Base-by-base conservation (phyloP, 2,113 vertebrate genomes). In the Hystrix brachyura region DNA sequence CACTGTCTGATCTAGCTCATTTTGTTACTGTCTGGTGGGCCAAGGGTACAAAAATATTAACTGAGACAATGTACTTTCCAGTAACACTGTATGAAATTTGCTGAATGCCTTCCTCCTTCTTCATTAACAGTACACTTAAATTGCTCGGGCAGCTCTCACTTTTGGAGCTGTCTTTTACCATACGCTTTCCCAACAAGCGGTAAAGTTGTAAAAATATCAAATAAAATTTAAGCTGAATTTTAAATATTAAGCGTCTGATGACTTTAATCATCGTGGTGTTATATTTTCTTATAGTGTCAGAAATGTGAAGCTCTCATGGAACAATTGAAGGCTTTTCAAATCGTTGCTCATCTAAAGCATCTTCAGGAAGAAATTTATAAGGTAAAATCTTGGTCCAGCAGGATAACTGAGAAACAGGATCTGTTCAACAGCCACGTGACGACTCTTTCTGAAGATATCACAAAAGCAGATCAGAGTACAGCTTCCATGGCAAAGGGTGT, bases 231-330 rank as follows among this genome's bases (percentile, higher is more conserved):
- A 90, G 27, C 67, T 92, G 7, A 96, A 95, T 65, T 95, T 97
- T 92, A 88, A 94, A 84, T 94, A 51, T 88, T 82, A 72, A 69
- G 4, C 57, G 91, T 92, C 91, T 71, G 32, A 83, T 93, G 48
- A 87, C 34, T 94, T 85, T 98, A 97, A 96, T 97, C 83, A 80
- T 94, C 97, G 96, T 96, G 97, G 25, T 95, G 53, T 97, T 98
- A 23, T 98, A 91, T 97, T 97, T 97, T 97, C 90, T 97, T 98
- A 94, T 96, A 99, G 99, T 99, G 99, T 97, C 98, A 99, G 97
- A 98, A 99, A 71, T 97, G 98, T 92, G 98, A 98, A 97, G 98
- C 95, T 74, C 79, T 99, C 90, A 79, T 99, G 98, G 98, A 98
- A 92, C 98, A 98, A 84, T 94, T 99, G 57, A 98, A 98, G 95